Percentiles rank a stretch among this genome's conserved stretches.
Conservation (phyloP, 92 coral and sea anemone genomes). For the Paramuricea clavata region DNA sequence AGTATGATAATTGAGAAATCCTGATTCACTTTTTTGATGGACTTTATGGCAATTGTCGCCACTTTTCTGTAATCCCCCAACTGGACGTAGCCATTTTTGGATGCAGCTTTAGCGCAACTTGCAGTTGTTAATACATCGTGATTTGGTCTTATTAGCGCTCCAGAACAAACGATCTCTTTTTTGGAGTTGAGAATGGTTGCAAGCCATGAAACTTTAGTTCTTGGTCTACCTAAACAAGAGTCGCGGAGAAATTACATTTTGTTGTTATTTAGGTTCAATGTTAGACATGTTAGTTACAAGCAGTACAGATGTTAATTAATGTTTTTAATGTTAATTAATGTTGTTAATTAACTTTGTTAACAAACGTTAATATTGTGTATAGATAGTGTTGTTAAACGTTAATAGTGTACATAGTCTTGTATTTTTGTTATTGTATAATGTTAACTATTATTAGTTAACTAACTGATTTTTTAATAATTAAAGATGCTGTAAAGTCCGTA, state of each 20-base stretch:
- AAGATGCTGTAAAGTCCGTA: no score
- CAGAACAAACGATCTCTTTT: not conserved
- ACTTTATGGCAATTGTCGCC: not conserved
- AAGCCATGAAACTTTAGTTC: constrained; percentile 15
- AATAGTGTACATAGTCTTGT: not conserved
- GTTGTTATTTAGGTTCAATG: not conserved
- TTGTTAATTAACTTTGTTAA: not conserved
- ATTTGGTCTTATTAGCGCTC: not conserved
- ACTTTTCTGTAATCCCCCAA: not conserved
- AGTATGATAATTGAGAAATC: not conserved
- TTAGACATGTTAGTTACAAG: no score
- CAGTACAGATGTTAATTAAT: no score
- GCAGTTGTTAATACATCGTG: not conserved
- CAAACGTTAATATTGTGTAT: not conserved
- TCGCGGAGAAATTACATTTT: not conserved
- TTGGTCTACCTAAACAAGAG: not conserved
- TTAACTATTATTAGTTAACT: no score
- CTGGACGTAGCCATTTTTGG: constrained; percentile 12
- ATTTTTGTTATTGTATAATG: no score
- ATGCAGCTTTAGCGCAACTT: not conserved
- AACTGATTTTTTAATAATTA: no score
- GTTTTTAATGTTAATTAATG: no score
- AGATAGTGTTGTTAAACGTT: not conserved
- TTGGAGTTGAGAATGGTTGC: not conserved
- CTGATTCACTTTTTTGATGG: not conserved